A percentile compares a stretch with the other conserved stretches of the same genome.
These are phyloP conservation scores for Leptarthrus brevirostris DNA, from an alignment of 2,888 invertebrate genomes.

Conservation along the genomic window DNA sequence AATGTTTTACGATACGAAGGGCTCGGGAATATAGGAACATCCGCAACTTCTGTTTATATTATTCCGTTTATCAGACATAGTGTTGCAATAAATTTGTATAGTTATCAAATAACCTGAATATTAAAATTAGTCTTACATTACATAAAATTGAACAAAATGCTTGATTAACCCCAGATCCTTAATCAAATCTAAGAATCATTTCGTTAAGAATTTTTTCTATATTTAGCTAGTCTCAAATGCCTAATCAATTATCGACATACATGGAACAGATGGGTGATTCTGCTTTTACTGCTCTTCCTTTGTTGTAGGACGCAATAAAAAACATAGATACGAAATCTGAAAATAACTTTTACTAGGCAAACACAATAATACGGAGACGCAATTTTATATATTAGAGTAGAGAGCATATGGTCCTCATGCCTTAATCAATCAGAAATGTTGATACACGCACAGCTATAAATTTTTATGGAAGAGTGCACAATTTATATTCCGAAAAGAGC, in stretches of 20 bases:
- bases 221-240: conserved; percentile 19
- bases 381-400: conserved; percentile 17
- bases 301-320: not conserved
- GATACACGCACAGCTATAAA: not conserved
- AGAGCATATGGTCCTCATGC: conserved; percentile 4
- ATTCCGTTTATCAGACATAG: too few species aligned
- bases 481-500: too few species aligned
- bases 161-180: not conserved
- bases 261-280: not conserved
- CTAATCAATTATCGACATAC: conserved; percentile 24
- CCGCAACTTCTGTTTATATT: too few species aligned
- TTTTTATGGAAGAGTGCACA: too few species aligned
- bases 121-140: too few species aligned
- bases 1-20: too few species aligned
- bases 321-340: conserved; percentile 12
- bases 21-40: too few species aligned
- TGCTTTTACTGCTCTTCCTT: conserved; percentile 5
- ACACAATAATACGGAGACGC: conserved; percentile 16
- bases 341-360: conserved; percentile 24
- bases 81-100: too few species aligned
- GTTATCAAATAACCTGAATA: too few species aligned
- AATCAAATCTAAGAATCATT: conserved; percentile 11
- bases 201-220: conserved; percentile 2
- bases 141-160: too few species aligned
- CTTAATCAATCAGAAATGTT: conserved; percentile 22